phyloP scores from a whole-genome alignment of 2,797 vertebrate species.

The Manis javanica region DNA sequence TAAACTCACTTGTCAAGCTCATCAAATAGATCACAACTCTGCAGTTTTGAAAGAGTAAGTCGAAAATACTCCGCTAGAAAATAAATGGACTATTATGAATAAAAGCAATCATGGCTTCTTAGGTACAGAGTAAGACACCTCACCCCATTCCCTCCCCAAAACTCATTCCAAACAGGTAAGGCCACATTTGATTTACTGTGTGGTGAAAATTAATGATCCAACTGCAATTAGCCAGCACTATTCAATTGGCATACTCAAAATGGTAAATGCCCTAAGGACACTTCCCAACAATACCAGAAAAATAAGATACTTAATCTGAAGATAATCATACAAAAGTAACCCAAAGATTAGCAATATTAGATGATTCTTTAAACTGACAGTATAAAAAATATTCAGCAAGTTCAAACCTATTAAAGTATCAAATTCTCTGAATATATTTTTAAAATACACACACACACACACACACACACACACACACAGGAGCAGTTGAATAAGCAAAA shows the following conservation, averaged over 20 bases:
- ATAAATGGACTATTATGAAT: conserved; percentile 67
- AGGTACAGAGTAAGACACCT: not conserved
- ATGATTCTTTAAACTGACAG: conserved; percentile 35
- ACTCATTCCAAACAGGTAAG: not conserved
- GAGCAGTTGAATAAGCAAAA: not conserved
- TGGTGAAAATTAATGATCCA: not conserved
- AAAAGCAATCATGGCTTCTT: conserved; percentile 2
- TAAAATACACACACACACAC: not conserved
- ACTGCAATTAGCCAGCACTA: not conserved
- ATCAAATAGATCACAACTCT: conserved; percentile 84
- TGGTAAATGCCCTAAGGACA: not conserved
- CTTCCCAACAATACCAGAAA: not conserved
- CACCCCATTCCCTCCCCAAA: not conserved
- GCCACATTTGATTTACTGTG: not conserved
- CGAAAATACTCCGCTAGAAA: conserved; percentile 86
- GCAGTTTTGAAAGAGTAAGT: conserved; percentile 85
- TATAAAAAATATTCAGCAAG: conserved; percentile 6
- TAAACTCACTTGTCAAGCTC: conserved; percentile 85
- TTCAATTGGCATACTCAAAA: not conserved
- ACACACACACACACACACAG: not conserved
- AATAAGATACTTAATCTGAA: not conserved
- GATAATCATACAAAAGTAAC: not conserved
- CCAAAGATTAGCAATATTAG: not conserved
- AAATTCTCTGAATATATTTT: conserved; percentile 8
- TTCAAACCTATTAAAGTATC: not conserved